Base-by-base conservation (phyloP, 2,113 vertebrate genomes). In the Pungitius pungitius region DNA sequence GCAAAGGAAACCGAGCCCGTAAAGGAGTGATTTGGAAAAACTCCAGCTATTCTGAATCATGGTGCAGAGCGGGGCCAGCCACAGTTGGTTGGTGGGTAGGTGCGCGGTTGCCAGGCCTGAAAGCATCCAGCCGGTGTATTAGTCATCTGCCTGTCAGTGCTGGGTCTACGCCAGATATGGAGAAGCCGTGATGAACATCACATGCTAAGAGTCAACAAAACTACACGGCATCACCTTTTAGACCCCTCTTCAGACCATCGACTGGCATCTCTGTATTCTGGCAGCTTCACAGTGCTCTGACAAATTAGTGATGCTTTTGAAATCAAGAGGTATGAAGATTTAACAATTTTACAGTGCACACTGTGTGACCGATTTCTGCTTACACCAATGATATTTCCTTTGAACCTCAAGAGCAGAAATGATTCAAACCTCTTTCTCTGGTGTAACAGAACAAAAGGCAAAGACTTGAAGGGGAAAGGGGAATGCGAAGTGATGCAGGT, bases 141-240 rank as follows among this genome's bases (percentile, higher is more conserved):
- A 88, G 86, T 90, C 87, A 90, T 84, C 85, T 85, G 86, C 78
- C 84, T 82, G 81, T 88, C 85, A 89, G 75, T 43, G 3, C 78
- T 85, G 85, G 72, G 72, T 55, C 39, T 4, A 20, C 27, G 77
- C 81, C 83, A 88, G 71, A 74, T 57, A 74, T 6, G 3, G 14
- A 71, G 56, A 78, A 47, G 40, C 52, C 57, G 66, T 73, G 40
- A 77, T 66, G 49, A 83, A 76, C 42, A 69, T 72, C 26, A 22
- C 57, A 35, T 58, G 55, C 42, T 24, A n/a, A 51, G 49, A 85
- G 67, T 59, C 68, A 56, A 22, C 65, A 68, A 81, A 73, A 39
- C 13, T 47, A 37, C n/a, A 52, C 14, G 59, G 22, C 33, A 79
- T 63, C 24, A 22, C 27, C n/a, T 57, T 45, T 33, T 3, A 47